These are phyloP conservation scores for Tinea semifulvella DNA, from an alignment of 2,888 invertebrate genomes.

Conservation along the genomic window DNA sequence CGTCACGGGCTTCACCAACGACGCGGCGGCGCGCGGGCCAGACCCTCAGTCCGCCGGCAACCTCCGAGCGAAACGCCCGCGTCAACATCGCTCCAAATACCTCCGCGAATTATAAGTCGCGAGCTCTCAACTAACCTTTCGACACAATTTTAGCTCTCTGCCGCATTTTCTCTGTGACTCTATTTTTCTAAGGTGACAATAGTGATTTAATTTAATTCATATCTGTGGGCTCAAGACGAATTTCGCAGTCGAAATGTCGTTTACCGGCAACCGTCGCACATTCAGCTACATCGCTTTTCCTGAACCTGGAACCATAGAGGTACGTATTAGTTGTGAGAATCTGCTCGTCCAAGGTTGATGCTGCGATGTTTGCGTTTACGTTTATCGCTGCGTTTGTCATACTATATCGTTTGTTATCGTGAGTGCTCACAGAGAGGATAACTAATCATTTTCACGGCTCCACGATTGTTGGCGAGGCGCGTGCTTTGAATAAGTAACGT, in stretches of 20 bases:
- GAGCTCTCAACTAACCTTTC: slow-evolving; percentile 2
- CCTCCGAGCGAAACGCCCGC: slow-evolving; percentile 45
- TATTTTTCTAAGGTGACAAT: slow-evolving; percentile 41
- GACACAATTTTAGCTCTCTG: background rate
- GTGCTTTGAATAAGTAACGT: slow-evolving; percentile 41
- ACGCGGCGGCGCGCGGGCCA: slow-evolving; percentile 39
- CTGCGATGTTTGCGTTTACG: slow-evolving; percentile 49
- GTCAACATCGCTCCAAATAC: slow-evolving; percentile 35
- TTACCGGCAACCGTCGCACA: slow-evolving; percentile 63
- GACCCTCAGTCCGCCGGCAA: slow-evolving; percentile 50
- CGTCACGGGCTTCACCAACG: slow-evolving; percentile 8
- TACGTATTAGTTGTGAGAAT: slow-evolving; percentile 58
- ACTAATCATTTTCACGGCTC: slow-evolving; percentile 49
- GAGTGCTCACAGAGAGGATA: slow-evolving; percentile 36
- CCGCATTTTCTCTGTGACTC: slow-evolving; percentile 15
- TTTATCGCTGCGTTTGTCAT: slow-evolving; percentile 38
- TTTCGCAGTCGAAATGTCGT: slow-evolving; percentile 68
- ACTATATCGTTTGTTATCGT: slow-evolving; percentile 26
- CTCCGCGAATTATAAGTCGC: slow-evolving; percentile 23
- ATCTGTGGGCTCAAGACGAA: slow-evolving; percentile 59
- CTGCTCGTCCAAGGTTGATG: slow-evolving; percentile 54
- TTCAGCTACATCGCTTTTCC: slow-evolving; percentile 64
- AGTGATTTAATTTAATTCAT: slow-evolving; percentile 41
- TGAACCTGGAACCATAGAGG: slow-evolving; percentile 28
- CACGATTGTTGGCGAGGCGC: slow-evolving; percentile 3